A percentile compares a stretch with the other conserved stretches of the same genome.
Evolutionary conservation across 2,888 invertebrate genomes (phyloP).

Genomic region (Flexamia atlantica): DNA sequence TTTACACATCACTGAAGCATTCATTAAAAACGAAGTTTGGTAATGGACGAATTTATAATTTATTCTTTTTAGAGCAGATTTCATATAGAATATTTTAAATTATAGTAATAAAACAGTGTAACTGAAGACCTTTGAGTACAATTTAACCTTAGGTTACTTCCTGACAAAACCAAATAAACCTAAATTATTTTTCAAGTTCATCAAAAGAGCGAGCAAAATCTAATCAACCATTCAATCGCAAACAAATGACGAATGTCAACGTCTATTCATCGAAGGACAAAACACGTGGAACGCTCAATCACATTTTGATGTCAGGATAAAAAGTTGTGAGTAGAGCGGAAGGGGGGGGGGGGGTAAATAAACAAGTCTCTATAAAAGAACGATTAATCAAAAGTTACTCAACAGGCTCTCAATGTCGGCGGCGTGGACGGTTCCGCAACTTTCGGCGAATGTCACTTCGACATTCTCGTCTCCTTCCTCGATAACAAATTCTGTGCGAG

Average conservation of each 20-base stretch:
- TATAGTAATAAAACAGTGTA: too few species aligned
- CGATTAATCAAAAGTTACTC: conserved; percentile 41
- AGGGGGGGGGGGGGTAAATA: conserved; percentile 63
- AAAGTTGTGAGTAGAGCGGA: conserved; percentile 33
- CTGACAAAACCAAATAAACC: too few species aligned
- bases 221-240: background rate
- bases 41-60: too few species aligned
- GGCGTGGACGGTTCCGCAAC: background rate
- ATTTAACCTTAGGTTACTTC: too few species aligned
- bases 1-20: too few species aligned
- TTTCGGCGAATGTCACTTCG: background rate
- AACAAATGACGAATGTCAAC: background rate
- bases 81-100: too few species aligned
- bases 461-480: too few species aligned
- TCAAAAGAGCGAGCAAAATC: background rate
- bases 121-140: too few species aligned
- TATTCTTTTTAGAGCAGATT: too few species aligned
- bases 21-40: too few species aligned
- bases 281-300: background rate
- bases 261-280: background rate
- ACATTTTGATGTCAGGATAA: background rate
- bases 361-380: conserved; percentile 58
- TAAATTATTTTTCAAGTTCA: background rate
- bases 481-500: too few species aligned
- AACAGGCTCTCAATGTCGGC: conserved; percentile 4